Base-by-base conservation (phyloP, 2,113 vertebrate species). In the Equus quagga region DNA sequence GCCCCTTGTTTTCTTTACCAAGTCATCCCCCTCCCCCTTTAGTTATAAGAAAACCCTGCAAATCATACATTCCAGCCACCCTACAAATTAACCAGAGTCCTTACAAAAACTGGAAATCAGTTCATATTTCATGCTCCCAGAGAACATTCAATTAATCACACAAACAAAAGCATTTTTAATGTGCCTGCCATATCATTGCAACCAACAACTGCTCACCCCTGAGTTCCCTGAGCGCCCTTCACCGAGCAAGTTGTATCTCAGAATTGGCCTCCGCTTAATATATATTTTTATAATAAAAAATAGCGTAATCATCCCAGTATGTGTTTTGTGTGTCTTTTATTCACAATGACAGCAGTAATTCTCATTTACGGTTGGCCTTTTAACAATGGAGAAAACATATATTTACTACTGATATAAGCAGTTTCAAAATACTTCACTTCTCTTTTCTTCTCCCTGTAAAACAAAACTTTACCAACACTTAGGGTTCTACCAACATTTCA, bases 131-230 rank as follows among this genome's bases (percentile, higher is more conserved):
- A 97, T 89, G 49, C 13, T 93, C 24, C 9, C 51, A 33, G 78
- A 73, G 78, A 92, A 89, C 56, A 65, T 80, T n/a, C 79, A 97
- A 94, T 97, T 95, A 97, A 96, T 93, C 98, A 96, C 44, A 96
- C 41, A 93, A 96, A 92, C 70, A 97, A 97, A 97, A 97, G 49
- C 17, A 90, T 97, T 75, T 98, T 92, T 95, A 91, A 94, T 79
- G 60, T 87, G 31, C 31, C 80, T 93, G 44, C 70, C 67, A 18
- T 75, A 72, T 19, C 76, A 4, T 56, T 90, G 75, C 69, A 91
- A 85, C 56, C 18, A 95, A 83, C 60, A 97, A 85, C 89, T 97
- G 51, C 76, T 97, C n/a, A 82, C 49, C 79, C n/a, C 56, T 41
- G 46, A 92, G 4, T 81, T 97, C 46, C 56, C 62, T 82, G 86